A percentile compares a stretch with the other conserved stretches of the same genome.
Conservation (phyloP, 2,113 vertebrate species). For the Pogona vitticeps region DNA sequence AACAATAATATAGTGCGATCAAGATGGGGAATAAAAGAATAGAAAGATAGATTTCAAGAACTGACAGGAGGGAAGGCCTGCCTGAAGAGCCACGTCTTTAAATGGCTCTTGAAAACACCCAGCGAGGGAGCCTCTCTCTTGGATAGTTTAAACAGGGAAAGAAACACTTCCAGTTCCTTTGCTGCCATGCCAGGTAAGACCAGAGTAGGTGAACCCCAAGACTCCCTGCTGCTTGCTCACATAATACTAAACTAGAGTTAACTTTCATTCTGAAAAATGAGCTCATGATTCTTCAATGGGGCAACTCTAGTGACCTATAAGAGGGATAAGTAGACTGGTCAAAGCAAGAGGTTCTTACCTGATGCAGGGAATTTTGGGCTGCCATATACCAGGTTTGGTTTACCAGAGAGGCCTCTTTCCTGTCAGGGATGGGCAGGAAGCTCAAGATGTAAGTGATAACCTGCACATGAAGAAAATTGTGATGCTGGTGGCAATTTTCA, state of each 20-base stretch:
- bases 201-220: background rate
- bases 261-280: background rate
- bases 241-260: background rate
- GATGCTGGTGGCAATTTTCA: background rate
- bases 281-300: background rate
- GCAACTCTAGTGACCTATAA: background rate
- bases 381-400: constrained; percentile 83
- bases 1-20: too few species aligned
- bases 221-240: background rate
- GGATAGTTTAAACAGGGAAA: background rate
- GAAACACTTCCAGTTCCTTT: background rate
- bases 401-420: constrained; percentile 85
- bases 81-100: too few species aligned
- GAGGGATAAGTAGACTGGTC: background rate
- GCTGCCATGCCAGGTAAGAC: background rate
- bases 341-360: constrained; percentile 70
- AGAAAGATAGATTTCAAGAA: too few species aligned
- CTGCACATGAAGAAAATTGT: constrained; percentile 63
- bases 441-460: constrained; percentile 83
- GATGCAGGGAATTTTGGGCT: constrained; percentile 79
- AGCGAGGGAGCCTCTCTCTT: too few species aligned
- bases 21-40: too few species aligned
- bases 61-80: too few species aligned
- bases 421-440: constrained; percentile 82
- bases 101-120: too few species aligned